Evolutionary conservation across 2,113 vertebrate genomes (phyloP).

Genomic region (Oreochromis aureus): DNA sequence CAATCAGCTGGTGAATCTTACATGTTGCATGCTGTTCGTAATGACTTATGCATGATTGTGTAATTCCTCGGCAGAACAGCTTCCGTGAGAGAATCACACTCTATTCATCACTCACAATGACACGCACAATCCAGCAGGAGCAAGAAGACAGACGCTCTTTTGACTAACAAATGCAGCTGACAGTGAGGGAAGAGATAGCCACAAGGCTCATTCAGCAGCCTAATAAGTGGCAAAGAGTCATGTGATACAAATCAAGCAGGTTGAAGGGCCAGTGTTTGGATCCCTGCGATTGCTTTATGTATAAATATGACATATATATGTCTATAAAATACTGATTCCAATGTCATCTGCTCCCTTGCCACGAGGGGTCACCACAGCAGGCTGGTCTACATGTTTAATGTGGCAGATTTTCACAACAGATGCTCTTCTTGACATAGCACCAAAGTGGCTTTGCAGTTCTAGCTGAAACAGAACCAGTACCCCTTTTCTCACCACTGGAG

Average conservation of each 20-base stretch:
- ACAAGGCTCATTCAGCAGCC: neutral
- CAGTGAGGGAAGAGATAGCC: neutral
- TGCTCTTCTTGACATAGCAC: neutral
- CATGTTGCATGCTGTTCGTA: neutral
- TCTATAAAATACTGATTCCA: neutral
- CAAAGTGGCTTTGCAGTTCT: neutral
- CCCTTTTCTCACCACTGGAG: neutral
- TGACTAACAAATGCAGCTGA: slow-evolving; percentile 48
- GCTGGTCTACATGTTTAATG: neutral
- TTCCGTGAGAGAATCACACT: neutral
- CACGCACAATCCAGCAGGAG: neutral
- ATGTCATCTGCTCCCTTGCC: neutral
- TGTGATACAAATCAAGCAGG: neutral
- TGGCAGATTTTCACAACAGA: neutral
- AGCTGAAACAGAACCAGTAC: neutral
- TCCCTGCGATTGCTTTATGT: neutral
- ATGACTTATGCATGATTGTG: neutral
- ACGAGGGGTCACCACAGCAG: neutral
- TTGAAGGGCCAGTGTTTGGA: neutral
- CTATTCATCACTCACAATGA: neutral
- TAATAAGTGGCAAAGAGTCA: neutral
- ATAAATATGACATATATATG: neutral
- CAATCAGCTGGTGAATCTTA: neutral
- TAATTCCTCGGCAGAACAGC: neutral
- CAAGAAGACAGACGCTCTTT: slow-evolving; percentile 14